Base-by-base conservation (phyloP, 2,888 invertebrate species). In the Pardosa pseudoannulata region DNA sequence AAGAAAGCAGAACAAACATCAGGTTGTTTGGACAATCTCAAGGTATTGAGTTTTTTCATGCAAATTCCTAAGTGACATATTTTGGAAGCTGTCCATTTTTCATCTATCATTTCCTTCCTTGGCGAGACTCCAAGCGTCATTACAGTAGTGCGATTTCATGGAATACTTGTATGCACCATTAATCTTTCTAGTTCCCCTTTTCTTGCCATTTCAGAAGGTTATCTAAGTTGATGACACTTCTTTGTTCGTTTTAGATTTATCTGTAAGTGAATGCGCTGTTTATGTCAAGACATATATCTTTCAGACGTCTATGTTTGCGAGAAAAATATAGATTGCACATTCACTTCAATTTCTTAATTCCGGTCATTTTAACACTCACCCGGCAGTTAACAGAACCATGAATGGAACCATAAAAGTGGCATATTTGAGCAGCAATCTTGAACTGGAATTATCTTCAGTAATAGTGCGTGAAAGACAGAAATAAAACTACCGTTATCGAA, bases 161-260 rank as follows among this genome's bases (percentile, higher is more conserved):
- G 16, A 16, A 56, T 23, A 16, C 56, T 56, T 56, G 56, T 56
- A 56, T 56, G 56, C 56, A 56, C 56, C 56, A 56, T 56, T 56
- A 56, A 56, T 56, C 56, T 56, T 56, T 56, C 11, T 23, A 16
- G 1, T 11, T 23, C 23, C 23, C 16, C 23, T 56, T 19, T 56
- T 46, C 46, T 6, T 46, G 46, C 56, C 23, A 6, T 56, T 56
- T 56, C 23, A 56, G 56, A 56, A 56, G 56, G 56, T 56, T 56
- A 56, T 56, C 56, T 1, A 23, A 56, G 56, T 56, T 56, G 56
- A 56, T 56, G 56, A 56, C 56, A 56, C 56, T 56, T 56, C 56
- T 56, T 56, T 56, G 56, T 56, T 56, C 56, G 56, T 11, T 23
- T 56, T 23, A 56, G 56, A 56, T 56, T 23, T 23, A 56, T 56